These are phyloP conservation scores for Lepidocyrtoides sp. DNA, from an alignment of 2,888 invertebrate genomes.

Conservation along the genomic window DNA sequence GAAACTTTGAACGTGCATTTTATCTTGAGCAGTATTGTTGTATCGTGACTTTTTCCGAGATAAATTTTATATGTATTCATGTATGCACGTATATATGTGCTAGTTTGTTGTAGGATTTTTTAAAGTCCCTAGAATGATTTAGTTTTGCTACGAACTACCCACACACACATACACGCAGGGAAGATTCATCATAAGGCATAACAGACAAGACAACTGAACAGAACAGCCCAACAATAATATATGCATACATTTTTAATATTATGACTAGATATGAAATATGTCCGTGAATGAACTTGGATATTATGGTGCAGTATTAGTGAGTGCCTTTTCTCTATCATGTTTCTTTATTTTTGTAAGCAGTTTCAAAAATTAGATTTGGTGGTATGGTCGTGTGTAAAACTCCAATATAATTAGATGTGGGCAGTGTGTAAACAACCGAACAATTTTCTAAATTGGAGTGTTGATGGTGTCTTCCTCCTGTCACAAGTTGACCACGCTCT, in stretches of 20 bases:
- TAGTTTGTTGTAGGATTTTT: background rate
- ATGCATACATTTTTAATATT: background rate
- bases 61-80: background rate
- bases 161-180: background rate
- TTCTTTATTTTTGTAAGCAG: background rate
- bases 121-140: background rate
- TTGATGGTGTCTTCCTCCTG: too few relatives aligned
- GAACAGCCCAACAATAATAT: too few relatives aligned
- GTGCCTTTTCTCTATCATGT: background rate
- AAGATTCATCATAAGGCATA: constrained; percentile 17
- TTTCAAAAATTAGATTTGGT: too few relatives aligned
- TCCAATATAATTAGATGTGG: too few relatives aligned
- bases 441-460: too few relatives aligned
- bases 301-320: background rate
- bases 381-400: too few relatives aligned
- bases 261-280: background rate
- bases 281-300: background rate
- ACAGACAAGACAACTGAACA: constrained; percentile 14
- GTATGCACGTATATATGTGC: background rate
- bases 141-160: constrained; percentile 10
- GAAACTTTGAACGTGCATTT: constrained; percentile 20
- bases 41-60: background rate
- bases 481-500: too few relatives aligned
- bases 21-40: background rate
- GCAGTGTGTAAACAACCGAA: too few relatives aligned